These are phyloP conservation scores for Dasyprocta punctata DNA, from an alignment of 2,113 vertebrate species.

Conservation along the genomic window DNA sequence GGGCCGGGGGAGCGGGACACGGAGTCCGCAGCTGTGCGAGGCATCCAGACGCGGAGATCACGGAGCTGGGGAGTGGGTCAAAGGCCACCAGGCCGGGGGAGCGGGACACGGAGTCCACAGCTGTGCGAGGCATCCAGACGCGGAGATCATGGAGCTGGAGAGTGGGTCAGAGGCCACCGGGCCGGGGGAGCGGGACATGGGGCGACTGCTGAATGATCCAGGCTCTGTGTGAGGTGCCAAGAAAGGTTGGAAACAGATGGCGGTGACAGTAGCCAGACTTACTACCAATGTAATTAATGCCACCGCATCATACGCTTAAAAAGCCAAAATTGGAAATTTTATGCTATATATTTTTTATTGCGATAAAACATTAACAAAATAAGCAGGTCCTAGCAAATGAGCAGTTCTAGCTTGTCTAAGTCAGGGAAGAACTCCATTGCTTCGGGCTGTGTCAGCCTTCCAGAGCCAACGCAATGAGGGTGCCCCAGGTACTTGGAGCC, in stretches of 20 bases:
- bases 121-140: too few relatives aligned
- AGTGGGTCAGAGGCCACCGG: not conserved
- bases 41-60: too few relatives aligned
- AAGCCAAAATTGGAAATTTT: not conserved
- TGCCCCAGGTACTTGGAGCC: constrained; percentile 41
- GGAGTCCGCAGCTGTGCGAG: too few relatives aligned
- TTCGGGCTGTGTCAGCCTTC: not conserved
- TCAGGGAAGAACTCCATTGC: not conserved
- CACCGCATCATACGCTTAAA: not conserved
- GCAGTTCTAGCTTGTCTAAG: not conserved
- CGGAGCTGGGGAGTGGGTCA: too few relatives aligned
- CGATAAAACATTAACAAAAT: not conserved
- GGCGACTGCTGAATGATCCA: not conserved
- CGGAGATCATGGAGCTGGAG: not conserved
- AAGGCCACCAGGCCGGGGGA: too few relatives aligned
- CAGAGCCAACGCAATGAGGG: constrained; percentile 51
- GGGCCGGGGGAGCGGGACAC: too few relatives aligned
- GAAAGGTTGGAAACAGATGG: not conserved
- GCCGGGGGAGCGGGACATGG: not conserved
- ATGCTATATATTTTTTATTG: not conserved
- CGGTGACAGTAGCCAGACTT: not conserved
- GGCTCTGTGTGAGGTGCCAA: not conserved
- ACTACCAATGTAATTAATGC: not conserved
- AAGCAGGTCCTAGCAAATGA: not conserved
- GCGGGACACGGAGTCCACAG: too few relatives aligned